These are phyloP conservation scores for Myotis findleyi DNA, from an alignment of 2,797 vertebrate genomes.

Conservation along the genomic window DNA sequence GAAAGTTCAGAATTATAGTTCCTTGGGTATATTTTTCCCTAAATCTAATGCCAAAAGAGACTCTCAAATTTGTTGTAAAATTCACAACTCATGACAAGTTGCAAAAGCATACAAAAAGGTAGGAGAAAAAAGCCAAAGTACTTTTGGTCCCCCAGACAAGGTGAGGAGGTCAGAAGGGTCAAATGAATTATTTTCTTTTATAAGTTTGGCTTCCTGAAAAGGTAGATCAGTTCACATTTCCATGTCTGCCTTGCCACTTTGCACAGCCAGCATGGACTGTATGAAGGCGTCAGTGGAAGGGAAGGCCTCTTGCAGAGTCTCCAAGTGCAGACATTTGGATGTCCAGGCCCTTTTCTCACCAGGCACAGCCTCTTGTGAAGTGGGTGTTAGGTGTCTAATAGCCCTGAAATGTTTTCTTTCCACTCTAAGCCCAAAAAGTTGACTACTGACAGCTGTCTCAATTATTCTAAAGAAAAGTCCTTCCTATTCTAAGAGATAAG, in stretches of 20 bases:
- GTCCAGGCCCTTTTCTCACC: not conserved
- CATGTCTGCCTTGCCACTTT: constrained; percentile 21
- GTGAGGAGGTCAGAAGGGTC: constrained; percentile 53
- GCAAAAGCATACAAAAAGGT: constrained; percentile 24
- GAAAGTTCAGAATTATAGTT: constrained; percentile 49
- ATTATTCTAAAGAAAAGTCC: not conserved
- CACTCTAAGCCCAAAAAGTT: not conserved
- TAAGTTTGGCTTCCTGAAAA: constrained; percentile 52
- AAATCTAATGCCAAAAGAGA: constrained; percentile 23
- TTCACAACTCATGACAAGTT: constrained; percentile 53
- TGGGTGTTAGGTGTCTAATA: not conserved
- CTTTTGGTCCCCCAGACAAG: constrained; percentile 37
- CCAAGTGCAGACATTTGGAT: not conserved
- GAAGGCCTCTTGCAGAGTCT: not conserved
- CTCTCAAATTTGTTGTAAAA: constrained; percentile 49
- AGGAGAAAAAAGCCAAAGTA: constrained; percentile 35
- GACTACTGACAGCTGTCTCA: not conserved
- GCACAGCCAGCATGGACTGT: not conserved
- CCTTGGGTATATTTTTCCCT: constrained; percentile 36
- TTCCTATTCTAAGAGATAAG: not conserved
- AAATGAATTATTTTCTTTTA: constrained; percentile 52
- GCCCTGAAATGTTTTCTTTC: not conserved
- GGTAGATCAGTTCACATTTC: constrained; percentile 11
- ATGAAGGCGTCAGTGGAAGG: not conserved
- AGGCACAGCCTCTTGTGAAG: not conserved